phyloP scores from a whole-genome alignment of 1,140 invertebrate genomes.

The Apis cerana region DNA sequence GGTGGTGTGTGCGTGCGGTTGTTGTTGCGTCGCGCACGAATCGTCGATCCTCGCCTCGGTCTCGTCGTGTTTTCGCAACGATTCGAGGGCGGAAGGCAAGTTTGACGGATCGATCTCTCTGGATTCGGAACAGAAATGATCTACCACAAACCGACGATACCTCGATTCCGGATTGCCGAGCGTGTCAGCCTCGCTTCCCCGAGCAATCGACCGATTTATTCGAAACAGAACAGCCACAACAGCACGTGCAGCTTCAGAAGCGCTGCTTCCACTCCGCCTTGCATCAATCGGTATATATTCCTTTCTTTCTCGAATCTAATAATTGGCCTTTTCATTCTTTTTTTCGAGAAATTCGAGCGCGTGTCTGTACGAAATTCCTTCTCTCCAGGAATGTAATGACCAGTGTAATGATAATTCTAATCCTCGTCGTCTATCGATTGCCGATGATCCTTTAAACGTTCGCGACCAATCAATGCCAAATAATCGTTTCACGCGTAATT shows the following conservation, averaged over 20 bases:
- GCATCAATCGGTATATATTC: slow-evolving; percentile 76
- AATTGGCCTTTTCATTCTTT: too few relatives aligned
- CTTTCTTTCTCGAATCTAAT: neutral
- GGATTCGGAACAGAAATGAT: slow-evolving; percentile 68
- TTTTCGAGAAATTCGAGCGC: too few relatives aligned
- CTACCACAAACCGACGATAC: slow-evolving; percentile 79
- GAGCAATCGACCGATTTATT: slow-evolving; percentile 75
- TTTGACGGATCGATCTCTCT: too few relatives aligned
- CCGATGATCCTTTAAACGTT: slow-evolving; percentile 9
- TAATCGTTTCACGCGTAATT: slow-evolving; percentile 2
- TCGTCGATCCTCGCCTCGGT: too few relatives aligned
- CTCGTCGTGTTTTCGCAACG: too few relatives aligned
- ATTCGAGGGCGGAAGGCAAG: too few relatives aligned
- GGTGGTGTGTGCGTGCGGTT: too few relatives aligned
- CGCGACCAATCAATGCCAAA: slow-evolving; percentile 17
- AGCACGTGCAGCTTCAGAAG: slow-evolving; percentile 75
- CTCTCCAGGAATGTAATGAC: too few relatives aligned
- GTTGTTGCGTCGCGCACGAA: too few relatives aligned
- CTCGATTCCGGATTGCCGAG: slow-evolving; percentile 79
- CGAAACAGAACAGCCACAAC: slow-evolving; percentile 71
- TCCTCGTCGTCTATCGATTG: neutral
- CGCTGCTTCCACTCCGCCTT: slow-evolving; percentile 70
- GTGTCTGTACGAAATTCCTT: too few relatives aligned
- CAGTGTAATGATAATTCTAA: too few relatives aligned
- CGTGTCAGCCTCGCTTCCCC: slow-evolving; percentile 74